Conservation (phyloP, 2,113 vertebrate genomes). For the Anhinga anhinga region DNA sequence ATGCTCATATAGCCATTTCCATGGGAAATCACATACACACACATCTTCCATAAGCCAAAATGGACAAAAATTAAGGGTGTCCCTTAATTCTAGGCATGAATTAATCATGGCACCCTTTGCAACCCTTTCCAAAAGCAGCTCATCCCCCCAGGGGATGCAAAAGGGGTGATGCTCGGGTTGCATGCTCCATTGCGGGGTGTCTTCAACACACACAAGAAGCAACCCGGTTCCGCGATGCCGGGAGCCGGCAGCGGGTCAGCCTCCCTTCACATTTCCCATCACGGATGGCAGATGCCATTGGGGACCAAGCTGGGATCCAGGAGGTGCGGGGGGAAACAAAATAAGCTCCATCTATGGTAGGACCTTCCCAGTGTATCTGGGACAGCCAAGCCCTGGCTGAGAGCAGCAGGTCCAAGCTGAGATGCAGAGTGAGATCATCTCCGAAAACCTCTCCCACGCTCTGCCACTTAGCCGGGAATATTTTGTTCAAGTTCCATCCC, state of each 20-base stretch:
- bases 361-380: not conserved
- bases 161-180: not conserved
- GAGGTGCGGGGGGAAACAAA: not conserved
- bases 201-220: not conserved
- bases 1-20: not conserved
- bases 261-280: not conserved
- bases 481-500: not conserved
- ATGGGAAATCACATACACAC: not conserved
- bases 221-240: fast-evolving
- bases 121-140: not conserved
- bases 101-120: not conserved
- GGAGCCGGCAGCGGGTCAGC: not conserved
- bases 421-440: constrained; percentile 31
- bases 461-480: not conserved
- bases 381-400: not conserved
- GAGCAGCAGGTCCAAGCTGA: not conserved
- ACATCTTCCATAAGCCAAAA: not conserved
- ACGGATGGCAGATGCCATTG: not conserved
- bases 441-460: constrained; percentile 17
- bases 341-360: not conserved
- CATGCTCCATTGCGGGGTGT: not conserved
- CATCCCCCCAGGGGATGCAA: no score
- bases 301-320: not conserved
- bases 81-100: not conserved
- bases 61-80: not conserved